A percentile compares a stretch with the other conserved stretches of the same genome.
These are phyloP conservation scores for Scaptomyza montana DNA, from an alignment of 1,140 invertebrate species.

Conservation along the genomic window DNA sequence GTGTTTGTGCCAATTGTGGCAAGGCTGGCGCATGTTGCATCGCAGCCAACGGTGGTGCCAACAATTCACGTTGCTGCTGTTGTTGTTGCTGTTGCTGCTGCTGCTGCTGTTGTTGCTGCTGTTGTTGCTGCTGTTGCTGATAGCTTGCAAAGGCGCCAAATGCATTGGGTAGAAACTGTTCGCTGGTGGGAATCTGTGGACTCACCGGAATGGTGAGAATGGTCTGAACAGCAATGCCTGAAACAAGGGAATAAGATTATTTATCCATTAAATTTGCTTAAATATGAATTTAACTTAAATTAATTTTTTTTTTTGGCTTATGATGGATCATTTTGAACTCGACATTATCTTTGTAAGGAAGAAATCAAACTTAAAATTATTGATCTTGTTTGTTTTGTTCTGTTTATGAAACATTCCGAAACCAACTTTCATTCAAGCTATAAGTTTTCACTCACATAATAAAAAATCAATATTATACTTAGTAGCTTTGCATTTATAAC, in stretches of 20 bases:
- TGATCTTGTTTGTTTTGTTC: no score
- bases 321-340: no score
- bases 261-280: no score
- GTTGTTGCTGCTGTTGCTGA: slow-evolving; percentile 68
- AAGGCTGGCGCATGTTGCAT: slow-evolving; percentile 66
- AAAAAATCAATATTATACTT: no score
- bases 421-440: no score
- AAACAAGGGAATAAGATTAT: neutral
- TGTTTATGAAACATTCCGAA: no score
- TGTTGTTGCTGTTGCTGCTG: slow-evolving; percentile 41
- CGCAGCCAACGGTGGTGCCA: slow-evolving; percentile 62
- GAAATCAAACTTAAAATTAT: no score
- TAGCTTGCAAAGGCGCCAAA: slow-evolving; percentile 77
- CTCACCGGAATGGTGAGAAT: slow-evolving; percentile 96
- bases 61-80: slow-evolving; percentile 51
- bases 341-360: no score
- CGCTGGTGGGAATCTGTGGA: slow-evolving; percentile 91
- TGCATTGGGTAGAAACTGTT: slow-evolving; percentile 80
- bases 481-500: no score
- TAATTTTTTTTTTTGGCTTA: no score
- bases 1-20: slow-evolving; percentile 74
- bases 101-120: slow-evolving; percentile 55
- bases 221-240: slow-evolving; percentile 95
- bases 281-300: no score
- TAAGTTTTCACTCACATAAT: no score